Evolutionary conservation across 2,797 vertebrate species (phyloP).

Genomic region (Acanthurus leucopareius): DNA sequence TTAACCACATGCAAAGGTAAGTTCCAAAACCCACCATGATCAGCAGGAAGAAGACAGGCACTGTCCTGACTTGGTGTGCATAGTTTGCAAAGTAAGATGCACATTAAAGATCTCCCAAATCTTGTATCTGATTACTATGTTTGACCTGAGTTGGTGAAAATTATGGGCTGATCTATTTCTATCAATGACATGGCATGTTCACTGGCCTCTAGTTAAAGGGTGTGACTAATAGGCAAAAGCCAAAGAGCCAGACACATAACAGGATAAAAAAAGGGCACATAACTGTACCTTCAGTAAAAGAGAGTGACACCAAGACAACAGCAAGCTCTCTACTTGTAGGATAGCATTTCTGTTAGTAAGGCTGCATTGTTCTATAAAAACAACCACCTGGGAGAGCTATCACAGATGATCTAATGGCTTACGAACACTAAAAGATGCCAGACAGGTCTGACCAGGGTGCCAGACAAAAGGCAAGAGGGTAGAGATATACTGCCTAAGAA

Average conservation of each 20-base stretch:
- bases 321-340: conserved; percentile 49
- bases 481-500: conserved; percentile 58
- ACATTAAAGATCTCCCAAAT: conserved; percentile 49
- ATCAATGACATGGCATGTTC: conserved; percentile 51
- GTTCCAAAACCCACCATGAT: conserved; percentile 32
- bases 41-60: conserved; percentile 57
- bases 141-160: conserved; percentile 75
- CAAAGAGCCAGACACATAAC: conserved; percentile 31
- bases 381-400: conserved; percentile 48
- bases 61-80: conserved; percentile 70
- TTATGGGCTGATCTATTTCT: conserved; percentile 73
- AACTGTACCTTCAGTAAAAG: conserved; percentile 35
- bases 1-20: conserved; percentile 8
- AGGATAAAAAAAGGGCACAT: conserved; percentile 27
- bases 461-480: conserved; percentile 74
- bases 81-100: conserved; percentile 70
- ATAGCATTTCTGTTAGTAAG: conserved; percentile 55
- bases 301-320: conserved; percentile 38
- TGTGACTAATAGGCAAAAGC: conserved; percentile 39
- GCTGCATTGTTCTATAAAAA: conserved; percentile 65
- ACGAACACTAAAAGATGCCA: conserved; percentile 45
- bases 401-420: conserved; percentile 43
- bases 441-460: conserved; percentile 48
- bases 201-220: conserved; percentile 68
- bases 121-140: conserved; percentile 35